A percentile compares a stretch with the other conserved stretches of the same genome.
Conservation (phyloP, 2,797 vertebrate genomes). For the Arctocebus calabarensis region DNA sequence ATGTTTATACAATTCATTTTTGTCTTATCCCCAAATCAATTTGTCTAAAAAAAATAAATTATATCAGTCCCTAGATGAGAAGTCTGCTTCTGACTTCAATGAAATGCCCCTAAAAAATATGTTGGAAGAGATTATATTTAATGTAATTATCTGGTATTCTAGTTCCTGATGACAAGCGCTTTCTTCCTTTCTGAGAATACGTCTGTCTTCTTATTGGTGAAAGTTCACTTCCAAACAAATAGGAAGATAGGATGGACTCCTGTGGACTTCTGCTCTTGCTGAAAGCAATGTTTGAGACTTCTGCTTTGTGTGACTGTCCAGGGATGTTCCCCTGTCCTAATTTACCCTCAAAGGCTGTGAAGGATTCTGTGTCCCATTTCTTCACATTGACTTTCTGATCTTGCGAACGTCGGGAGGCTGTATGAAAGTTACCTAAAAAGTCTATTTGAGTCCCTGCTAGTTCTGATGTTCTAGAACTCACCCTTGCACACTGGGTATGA, state of each 20-base stretch:
- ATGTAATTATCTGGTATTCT: neutral
- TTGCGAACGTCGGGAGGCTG: constrained; percentile 82
- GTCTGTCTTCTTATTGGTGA: constrained; percentile 31
- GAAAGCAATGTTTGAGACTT: neutral
- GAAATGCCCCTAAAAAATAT: neutral
- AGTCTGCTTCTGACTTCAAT: constrained; percentile 44
- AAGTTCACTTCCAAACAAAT: constrained; percentile 35
- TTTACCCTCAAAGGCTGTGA: neutral
- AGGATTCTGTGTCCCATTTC: constrained; percentile 51
- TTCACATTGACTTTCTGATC: constrained; percentile 66
- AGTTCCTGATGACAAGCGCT: neutral
- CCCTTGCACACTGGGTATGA: constrained; percentile 55
- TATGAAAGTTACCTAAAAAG: constrained; percentile 81
- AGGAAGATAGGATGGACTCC: neutral
- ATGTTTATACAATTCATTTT: neutral
- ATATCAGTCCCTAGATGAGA: neutral
- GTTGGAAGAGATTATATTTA: neutral
- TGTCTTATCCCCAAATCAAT: neutral
- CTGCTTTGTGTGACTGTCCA: neutral
- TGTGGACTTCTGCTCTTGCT: neutral
- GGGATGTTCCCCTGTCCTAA: neutral
- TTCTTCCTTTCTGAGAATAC: constrained; percentile 21
- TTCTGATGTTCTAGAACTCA: constrained; percentile 76
- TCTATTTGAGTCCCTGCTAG: constrained; percentile 70
- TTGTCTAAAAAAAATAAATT: neutral